Base-by-base conservation (phyloP, 2,888 invertebrate genomes). In the Muschampia plurimacula region DNA sequence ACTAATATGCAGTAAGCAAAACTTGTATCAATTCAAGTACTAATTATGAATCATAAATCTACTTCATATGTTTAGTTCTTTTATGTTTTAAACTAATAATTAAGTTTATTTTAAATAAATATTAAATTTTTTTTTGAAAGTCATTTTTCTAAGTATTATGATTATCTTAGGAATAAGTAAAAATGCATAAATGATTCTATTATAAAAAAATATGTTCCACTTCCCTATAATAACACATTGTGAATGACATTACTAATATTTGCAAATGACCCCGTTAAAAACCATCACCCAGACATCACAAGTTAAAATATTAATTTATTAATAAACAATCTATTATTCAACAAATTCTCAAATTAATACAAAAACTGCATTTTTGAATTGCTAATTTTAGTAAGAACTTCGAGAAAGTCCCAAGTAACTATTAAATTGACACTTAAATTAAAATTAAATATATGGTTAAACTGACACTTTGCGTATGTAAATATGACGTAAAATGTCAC, bases 201-300 rank as follows among this genome's bases (percentile, higher is more conserved):
- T 49, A 12, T 57, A 57, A 57, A n/a, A n/a, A n/a, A n/a, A 22
- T 57, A 2, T 59, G 12, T 59, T 59, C 2, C 15, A 52, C 39
- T 39, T 39, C 8, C 2, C 5, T 39, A 39, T 39, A n/a, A 15
- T 10, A 8, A 15, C 22, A 12, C 28, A 28, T 28, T 57, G 52
- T 44, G 12, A 62, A 28, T 15, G 13, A 62, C 10, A 28, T 8
- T 15, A 52, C 12, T 67, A 67, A 80, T 80, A 88, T 88, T 90
- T 90, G 90, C 89, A 91, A 89, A 91, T 88, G 85, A 89, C 79
- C 81, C 76, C 77, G 85, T 89, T 90, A 89, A 83, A 62, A 84
- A 88, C 93, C 92, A 82, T 86, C 90, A 91, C 91, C 91, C 84
- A 84, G 86, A 91, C 90, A 90, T 91, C 89, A 88, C 84, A 88